phyloP scores from a whole-genome alignment of 2,888 invertebrate species.

The Cataglyphis cursor region DNA sequence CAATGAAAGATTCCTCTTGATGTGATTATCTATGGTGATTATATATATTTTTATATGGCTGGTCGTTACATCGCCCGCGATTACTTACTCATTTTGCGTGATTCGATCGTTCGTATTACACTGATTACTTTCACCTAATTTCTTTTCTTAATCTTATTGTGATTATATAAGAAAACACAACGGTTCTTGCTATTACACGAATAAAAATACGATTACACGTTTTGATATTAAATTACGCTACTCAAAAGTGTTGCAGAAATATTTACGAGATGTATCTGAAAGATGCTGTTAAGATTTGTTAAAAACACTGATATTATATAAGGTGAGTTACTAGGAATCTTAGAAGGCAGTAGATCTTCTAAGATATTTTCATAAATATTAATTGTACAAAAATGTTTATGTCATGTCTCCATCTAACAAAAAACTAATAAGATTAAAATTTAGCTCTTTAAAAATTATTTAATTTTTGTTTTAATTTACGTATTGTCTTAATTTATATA shows the following conservation, averaged over 20 bases:
- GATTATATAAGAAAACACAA: conserved; percentile 17
- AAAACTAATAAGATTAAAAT: too few relatives aligned
- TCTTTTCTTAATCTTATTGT: conserved; percentile 4
- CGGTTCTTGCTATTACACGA: neutral
- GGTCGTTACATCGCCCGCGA: conserved; percentile 25
- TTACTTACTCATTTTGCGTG: conserved; percentile 18
- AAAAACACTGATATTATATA: neutral
- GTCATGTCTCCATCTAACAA: too few relatives aligned
- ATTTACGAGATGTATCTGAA: neutral
- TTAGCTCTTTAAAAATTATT: too few relatives aligned
- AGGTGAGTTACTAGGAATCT: too few relatives aligned
- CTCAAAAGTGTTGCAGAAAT: neutral
- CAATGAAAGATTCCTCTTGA: conserved; percentile 69
- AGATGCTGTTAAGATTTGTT: neutral
- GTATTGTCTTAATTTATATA: too few relatives aligned
- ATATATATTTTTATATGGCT: neutral
- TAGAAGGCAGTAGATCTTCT: too few relatives aligned
- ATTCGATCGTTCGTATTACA: conserved; percentile 13
- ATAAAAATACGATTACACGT: conserved; percentile 32
- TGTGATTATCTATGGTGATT: conserved; percentile 29
- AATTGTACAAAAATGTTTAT: too few relatives aligned
- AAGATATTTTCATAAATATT: too few relatives aligned
- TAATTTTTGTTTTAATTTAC: too few relatives aligned
- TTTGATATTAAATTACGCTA: conserved; percentile 19
- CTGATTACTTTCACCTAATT: conserved; percentile 20